Evolutionary conservation across 2,113 vertebrate species (phyloP).

Genomic region (Scomber japonicus): DNA sequence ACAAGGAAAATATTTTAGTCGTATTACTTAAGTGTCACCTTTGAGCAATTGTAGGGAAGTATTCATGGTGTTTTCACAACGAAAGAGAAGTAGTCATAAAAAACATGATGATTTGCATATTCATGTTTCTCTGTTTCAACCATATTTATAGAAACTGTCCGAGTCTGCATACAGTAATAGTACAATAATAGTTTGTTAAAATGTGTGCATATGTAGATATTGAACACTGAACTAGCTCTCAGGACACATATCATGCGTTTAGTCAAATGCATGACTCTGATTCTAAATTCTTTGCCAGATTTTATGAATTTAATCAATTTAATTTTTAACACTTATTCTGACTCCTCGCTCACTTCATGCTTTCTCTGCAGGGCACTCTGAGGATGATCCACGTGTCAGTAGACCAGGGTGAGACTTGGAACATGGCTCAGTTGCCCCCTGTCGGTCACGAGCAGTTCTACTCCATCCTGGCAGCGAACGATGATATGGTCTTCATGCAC

Average conservation of each 20-base stretch:
- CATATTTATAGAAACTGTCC: not conserved
- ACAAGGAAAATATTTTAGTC: too few species aligned
- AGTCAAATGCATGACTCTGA: too few species aligned
- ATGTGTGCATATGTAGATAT: too few species aligned
- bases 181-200: not conserved
- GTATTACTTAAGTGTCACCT: not conserved
- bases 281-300: too few species aligned
- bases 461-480: conserved; percentile 92
- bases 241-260: not conserved
- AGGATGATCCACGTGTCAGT: conserved; percentile 92
- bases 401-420: conserved; percentile 92
- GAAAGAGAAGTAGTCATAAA: not conserved
- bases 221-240: not conserved
- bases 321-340: not conserved
- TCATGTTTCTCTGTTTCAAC: not conserved
- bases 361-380: conserved; percentile 83
- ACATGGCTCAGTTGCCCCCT: conserved; percentile 94
- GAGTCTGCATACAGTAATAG: not conserved
- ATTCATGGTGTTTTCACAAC: not conserved
- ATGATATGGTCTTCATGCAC: conserved; percentile 97
- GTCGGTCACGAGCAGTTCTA: conserved; percentile 96
- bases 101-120: not conserved
- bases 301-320: not conserved
- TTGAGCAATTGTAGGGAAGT: not conserved
- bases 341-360: not conserved